phyloP scores from a whole-genome alignment of 92 coral and sea anemone species.

The Desmophyllum pertusum region DNA sequence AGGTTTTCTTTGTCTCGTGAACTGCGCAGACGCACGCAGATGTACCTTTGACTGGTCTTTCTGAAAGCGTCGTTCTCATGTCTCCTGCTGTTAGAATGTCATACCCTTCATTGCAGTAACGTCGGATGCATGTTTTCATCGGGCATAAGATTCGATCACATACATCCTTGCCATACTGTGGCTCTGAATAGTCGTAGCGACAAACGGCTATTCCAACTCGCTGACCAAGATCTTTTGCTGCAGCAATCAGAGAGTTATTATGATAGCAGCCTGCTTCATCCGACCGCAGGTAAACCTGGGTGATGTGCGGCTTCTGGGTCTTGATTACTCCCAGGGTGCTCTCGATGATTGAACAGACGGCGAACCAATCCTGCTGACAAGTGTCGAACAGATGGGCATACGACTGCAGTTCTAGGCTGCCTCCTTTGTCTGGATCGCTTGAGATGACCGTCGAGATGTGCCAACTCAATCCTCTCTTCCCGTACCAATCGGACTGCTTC shows the following conservation, averaged over 20 bases:
- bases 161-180: constrained; percentile 70
- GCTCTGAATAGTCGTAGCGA: constrained; percentile 75
- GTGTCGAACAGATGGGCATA: constrained; percentile 19
- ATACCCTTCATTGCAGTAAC: constrained; percentile 70
- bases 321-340: constrained; percentile 11
- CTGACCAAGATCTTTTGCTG: constrained; percentile 53
- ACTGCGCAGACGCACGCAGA: constrained; percentile 50
- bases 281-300: constrained; percentile 12
- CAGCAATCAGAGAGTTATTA: constrained; percentile 17
- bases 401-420: constrained; percentile 28
- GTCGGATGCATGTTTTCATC: constrained; percentile 69
- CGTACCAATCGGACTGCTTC: too few relatives aligned
- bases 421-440: constrained; percentile 18
- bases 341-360: constrained; percentile 24
- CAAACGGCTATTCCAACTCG: constrained; percentile 48
- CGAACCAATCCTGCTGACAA: constrained; percentile 22
- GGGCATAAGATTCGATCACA: constrained; percentile 80
- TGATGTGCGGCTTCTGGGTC: constrained; percentile 25
- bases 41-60: constrained; percentile 68
- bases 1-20: constrained; percentile 47
- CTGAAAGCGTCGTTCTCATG: constrained; percentile 66
- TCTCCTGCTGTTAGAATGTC: constrained; percentile 60
- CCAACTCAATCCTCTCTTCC: too few relatives aligned
- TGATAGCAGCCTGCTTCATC: constrained; percentile 18
- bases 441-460: neutral